Evolutionary conservation across 1,140 invertebrate genomes (phyloP), one percentile per base, ranked within the genome.

Genomic region (Drosophila funebris): DNA sequence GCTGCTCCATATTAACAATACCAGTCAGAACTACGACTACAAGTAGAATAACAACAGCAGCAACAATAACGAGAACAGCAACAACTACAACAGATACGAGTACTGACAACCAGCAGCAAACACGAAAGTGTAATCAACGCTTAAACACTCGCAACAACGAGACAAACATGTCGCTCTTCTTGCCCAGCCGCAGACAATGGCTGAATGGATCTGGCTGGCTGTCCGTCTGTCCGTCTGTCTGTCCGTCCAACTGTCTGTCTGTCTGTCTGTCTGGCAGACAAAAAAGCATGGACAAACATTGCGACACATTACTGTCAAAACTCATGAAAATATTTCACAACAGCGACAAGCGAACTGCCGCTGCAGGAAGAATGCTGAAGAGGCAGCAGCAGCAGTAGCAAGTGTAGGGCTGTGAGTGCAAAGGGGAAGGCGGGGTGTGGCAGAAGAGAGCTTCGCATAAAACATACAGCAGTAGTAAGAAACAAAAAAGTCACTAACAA

Each of bases 261-360:
- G 58, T 27, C 50, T 43, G 33, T 11, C 54, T 50, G 48, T 4
- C 50, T 56, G 53, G 27, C 54, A 48, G 44, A 77, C 37, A 82
- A 79, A 80, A 62, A 77, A 76, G 63, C 66, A 76, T 85, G 73
- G 78, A 83, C 83, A 88, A 88, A 79, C 83, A 88, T 88, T 88
- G 83, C 83, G 83, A 88, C 83, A 88, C 83, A 88, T 88, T 88
- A 88, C 76, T 88, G 83, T 88, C 83, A 88, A 88, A 88, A 88
- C 83, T 88, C 83, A 88, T 88, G 83, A 88, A 88, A 88, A 88
- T 88, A 88, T 88, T 79, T 88, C 78, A 88, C 72, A 61, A 78
- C 58, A 78, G 76, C 83, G 67, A 64, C 67, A 75, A 54, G 72
- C 58, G 44, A 58, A 39, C 44, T 53, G 57, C 31, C 52, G 68